phyloP scores from a whole-genome alignment of 1,140 invertebrate species.

The Musca domestica region DNA sequence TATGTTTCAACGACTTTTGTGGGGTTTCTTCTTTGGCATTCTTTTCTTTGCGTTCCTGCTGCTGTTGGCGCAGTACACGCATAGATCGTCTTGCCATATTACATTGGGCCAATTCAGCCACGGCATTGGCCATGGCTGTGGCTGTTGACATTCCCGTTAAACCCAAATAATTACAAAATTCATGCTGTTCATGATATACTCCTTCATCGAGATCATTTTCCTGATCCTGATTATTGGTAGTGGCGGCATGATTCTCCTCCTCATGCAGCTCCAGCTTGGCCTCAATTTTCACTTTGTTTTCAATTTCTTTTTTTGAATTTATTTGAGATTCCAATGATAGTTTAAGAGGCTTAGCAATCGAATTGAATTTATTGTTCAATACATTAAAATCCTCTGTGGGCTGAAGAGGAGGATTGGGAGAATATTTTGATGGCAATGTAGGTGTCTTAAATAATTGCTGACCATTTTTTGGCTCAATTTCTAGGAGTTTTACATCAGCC shows the following conservation, averaged over 20 bases:
- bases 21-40: background rate
- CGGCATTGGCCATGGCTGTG: slow-evolving; percentile 42
- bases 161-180: slow-evolving; percentile 49
- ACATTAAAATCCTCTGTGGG: background rate
- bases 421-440: slow-evolving; percentile 12
- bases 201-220: background rate
- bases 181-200: slow-evolving; percentile 40
- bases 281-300: too few species aligned
- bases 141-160: slow-evolving; percentile 45
- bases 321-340: too few species aligned
- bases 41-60: slow-evolving; percentile 31
- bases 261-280: too few species aligned
- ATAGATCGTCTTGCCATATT: slow-evolving; percentile 41
- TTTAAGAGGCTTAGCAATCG: too few species aligned
- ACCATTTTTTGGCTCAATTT: too few species aligned
- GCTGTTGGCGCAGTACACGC: slow-evolving; percentile 39
- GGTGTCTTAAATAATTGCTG: slow-evolving; percentile 27
- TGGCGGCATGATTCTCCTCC: too few species aligned
- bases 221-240: background rate
- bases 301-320: too few species aligned
- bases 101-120: slow-evolving; percentile 44
- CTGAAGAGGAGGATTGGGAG: background rate
- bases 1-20: background rate
- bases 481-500: too few species aligned
- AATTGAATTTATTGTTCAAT: too few species aligned